Evolutionary conservation across 2,113 vertebrate genomes (phyloP).

Genomic region (Megaceryle maxima): DNA sequence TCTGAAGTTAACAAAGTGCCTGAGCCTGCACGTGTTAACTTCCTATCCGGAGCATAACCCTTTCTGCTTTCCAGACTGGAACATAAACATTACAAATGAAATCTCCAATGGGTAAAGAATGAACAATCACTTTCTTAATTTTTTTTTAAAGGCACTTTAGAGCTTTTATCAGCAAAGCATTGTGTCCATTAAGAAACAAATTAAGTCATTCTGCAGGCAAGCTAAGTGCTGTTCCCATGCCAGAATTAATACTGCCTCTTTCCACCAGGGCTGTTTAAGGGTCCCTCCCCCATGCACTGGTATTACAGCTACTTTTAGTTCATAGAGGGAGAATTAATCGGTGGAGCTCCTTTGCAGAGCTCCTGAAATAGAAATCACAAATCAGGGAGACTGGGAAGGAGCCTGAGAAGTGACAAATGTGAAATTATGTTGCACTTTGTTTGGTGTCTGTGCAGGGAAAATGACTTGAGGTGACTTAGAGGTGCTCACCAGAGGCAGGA

Average conservation of each 20-base stretch:
- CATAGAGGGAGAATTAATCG: conserved; percentile 68
- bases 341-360: conserved; percentile 34
- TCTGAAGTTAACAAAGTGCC: conserved; percentile 12
- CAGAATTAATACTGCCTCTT: conserved; percentile 57
- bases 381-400: conserved; percentile 51
- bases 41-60: not conserved
- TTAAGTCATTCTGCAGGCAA: conserved; percentile 73
- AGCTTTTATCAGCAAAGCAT: conserved; percentile 74
- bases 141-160: conserved; percentile 71
- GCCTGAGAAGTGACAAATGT: conserved; percentile 42
- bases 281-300: conserved; percentile 18
- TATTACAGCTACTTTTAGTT: conserved; percentile 64
- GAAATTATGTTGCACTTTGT: conserved; percentile 23
- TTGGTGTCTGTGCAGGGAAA: not conserved
- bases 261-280: not conserved
- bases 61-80: not conserved
- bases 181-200: conserved; percentile 78
- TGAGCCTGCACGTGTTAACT: not conserved
- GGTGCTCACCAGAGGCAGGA: not conserved
- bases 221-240: conserved; percentile 62
- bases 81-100: conserved; percentile 46
- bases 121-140: conserved; percentile 63
- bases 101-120: conserved; percentile 49
- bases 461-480: not conserved
- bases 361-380: conserved; percentile 68